Base-by-base conservation (phyloP, 2,888 invertebrate genomes). In the Dugesia japonica region DNA sequence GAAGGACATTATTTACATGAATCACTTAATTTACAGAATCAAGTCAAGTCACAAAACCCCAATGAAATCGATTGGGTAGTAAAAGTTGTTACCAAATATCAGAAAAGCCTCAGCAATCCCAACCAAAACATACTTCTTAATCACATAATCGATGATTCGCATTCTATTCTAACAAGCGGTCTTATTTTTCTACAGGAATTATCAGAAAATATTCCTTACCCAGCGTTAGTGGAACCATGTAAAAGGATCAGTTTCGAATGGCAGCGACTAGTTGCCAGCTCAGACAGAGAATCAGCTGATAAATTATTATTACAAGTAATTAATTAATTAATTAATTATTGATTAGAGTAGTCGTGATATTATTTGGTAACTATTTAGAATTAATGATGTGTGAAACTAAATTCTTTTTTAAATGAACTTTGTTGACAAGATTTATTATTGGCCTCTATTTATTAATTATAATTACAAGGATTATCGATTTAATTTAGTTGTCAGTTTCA, bases 261-360 rank as follows among this genome's bases (percentile, higher is more conserved):
- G 56, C 56, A 56, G n/a, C n/a, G 56, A 56, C n/a, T 56, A 20
- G 56, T 56, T 56, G 56, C 56, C 20, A 56, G 17, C 56, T 56
- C 56, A 56, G 56, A 56, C n/a, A 56, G 56, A 56, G 56, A 56
- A 56, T 56, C 56, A 56, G 56, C 56, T n/a, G 56, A 56, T n/a
- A 56, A 56, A 23, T n/a, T 56, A 56, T 23, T 56, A n/a, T 56
- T 56, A 56, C 56, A 56, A n/a, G 56, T 56, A 56, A 56, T n/a
- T n/a, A n/a, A n/a, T n/a, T n/a, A n/a, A n/a, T n/a, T n/a, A n/a
- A n/a, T n/a, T n/a, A n/a, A n/a, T n/a, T n/a, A n/a, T n/a, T n/a
- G n/a, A n/a, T n/a, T n/a, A n/a, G n/a, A n/a, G n/a, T n/a, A n/a
- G n/a, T n/a, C n/a, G n/a, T n/a, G n/a, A n/a, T n/a, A n/a, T n/a